Conservation (phyloP, 2,888 invertebrate genomes). For the Nephrotoma flavescens region DNA sequence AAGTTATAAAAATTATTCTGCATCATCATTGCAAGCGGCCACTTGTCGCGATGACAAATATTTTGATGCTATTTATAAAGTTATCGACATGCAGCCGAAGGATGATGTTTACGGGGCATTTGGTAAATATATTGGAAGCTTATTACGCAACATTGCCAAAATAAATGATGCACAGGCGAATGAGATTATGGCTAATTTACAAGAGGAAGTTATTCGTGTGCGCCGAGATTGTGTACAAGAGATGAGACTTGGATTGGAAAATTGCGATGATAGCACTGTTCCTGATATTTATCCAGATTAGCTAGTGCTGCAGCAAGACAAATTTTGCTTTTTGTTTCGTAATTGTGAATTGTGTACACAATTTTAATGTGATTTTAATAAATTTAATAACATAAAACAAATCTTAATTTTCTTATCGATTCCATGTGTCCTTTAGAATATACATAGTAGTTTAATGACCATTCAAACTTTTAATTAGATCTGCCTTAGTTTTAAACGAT, state of each 20-base stretch:
- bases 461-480: too few relatives aligned
- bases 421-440: too few relatives aligned
- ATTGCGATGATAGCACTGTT: neutral
- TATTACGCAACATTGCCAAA: neutral
- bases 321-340: too few relatives aligned
- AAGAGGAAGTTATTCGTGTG: neutral
- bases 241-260: neutral
- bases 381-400: too few relatives aligned
- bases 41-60: neutral
- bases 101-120: neutral
- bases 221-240: neutral
- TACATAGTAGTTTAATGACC: too few relatives aligned
- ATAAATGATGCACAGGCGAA: neutral
- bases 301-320: too few relatives aligned
- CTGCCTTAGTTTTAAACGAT: too few relatives aligned
- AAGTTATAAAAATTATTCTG: neutral
- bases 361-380: too few relatives aligned
- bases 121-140: neutral
- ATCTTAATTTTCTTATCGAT: too few relatives aligned
- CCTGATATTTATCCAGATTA: neutral
- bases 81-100: neutral
- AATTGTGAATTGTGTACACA: too few relatives aligned
- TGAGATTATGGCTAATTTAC: neutral
- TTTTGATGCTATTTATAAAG: neutral
- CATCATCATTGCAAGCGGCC: neutral